Conservation (phyloP, 1,140 invertebrate genomes). For the Vanessa atalanta region DNA sequence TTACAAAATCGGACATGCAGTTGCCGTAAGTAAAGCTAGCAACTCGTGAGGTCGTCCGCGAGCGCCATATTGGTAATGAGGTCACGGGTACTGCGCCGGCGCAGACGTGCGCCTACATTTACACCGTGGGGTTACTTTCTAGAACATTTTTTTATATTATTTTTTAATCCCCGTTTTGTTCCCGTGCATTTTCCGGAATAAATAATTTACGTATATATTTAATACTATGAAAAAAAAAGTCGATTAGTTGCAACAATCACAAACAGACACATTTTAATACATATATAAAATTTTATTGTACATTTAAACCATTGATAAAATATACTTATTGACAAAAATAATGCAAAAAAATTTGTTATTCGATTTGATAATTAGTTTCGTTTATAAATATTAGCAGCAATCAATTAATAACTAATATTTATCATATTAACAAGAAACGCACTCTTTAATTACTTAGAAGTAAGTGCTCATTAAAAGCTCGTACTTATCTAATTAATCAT, state of each 20-base stretch:
- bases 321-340: too few relatives aligned
- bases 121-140: slow-evolving; percentile 18
- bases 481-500: slow-evolving; percentile 1
- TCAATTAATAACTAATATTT: too few relatives aligned
- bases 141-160: slow-evolving; percentile 16
- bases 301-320: too few relatives aligned
- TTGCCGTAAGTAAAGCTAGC: slow-evolving; percentile 29
- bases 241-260: too few relatives aligned
- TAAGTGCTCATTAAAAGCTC: neutral
- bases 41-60: slow-evolving; percentile 55
- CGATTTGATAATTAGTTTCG: too few relatives aligned
- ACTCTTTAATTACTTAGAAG: neutral
- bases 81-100: slow-evolving; percentile 65
- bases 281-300: too few relatives aligned
- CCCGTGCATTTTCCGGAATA: neutral
- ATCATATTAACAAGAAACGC: neutral
- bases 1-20: slow-evolving; percentile 11
- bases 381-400: too few relatives aligned
- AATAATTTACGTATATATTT: too few relatives aligned
- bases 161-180: too few relatives aligned
- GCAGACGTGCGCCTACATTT: slow-evolving; percentile 35
- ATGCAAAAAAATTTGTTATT: too few relatives aligned
- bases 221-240: too few relatives aligned
- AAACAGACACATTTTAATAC: too few relatives aligned
- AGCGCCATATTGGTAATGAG: slow-evolving; percentile 64